Evolutionary conservation across 2,888 invertebrate genomes (phyloP).

Genomic region (Alloplasta piceator): DNA sequence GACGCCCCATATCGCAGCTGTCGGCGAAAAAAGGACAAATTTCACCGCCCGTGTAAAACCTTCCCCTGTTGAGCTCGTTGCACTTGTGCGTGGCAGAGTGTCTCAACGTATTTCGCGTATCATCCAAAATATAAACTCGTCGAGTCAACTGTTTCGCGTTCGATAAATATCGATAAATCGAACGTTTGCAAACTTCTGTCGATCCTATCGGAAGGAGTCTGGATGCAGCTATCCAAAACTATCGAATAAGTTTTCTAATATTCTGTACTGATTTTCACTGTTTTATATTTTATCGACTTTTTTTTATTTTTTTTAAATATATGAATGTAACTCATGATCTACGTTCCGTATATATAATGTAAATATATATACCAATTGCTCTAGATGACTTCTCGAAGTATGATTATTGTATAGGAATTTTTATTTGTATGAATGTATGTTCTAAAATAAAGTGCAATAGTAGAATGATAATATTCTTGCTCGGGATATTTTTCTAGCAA

Average conservation of each 20-base stretch:
- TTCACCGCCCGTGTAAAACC: constrained; percentile 49
- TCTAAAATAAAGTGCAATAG: constrained; percentile 78
- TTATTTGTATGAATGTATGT: constrained; percentile 78
- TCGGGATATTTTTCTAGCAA: too few relatives aligned
- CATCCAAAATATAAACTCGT: constrained; percentile 29
- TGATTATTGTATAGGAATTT: constrained; percentile 76
- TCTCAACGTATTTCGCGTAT: constrained; percentile 25
- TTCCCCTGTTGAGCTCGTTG: constrained; percentile 6
- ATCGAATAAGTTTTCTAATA: constrained; percentile 72
- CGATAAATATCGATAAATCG: constrained; percentile 51
- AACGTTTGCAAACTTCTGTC: constrained; percentile 11
- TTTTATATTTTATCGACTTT: constrained; percentile 74
- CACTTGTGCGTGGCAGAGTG: constrained; percentile 16
- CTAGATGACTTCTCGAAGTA: constrained; percentile 64
- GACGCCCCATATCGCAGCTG: constrained; percentile 63
- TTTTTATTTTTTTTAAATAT: constrained; percentile 73
- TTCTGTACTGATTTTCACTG: constrained; percentile 78
- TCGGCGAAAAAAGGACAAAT: constrained; percentile 34
- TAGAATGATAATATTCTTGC: constrained; percentile 53
- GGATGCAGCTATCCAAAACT: constrained; percentile 65
- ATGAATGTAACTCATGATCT: constrained; percentile 65
- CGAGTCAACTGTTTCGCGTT: constrained; percentile 49
- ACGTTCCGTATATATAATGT: constrained; percentile 44
- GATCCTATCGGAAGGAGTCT: constrained; percentile 40
- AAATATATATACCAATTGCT: constrained; percentile 36